Evolutionary conservation across 2,113 vertebrate species (phyloP).

Genomic region (Rhynchopsitta pachyrhyncha): DNA sequence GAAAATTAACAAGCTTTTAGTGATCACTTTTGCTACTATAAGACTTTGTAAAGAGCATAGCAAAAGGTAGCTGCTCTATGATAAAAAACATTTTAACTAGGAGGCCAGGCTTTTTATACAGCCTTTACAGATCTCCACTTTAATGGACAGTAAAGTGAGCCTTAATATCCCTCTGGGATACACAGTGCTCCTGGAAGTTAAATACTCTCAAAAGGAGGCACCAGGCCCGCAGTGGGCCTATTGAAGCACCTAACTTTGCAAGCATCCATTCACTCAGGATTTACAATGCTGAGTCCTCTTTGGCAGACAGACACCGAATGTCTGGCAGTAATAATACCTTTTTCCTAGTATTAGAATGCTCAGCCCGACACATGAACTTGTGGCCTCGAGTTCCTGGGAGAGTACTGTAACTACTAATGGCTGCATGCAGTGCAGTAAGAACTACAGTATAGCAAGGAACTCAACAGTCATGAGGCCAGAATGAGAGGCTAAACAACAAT

Average conservation of each 20-base stretch:
- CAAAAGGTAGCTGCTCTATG: not conserved
- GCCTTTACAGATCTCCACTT: not conserved
- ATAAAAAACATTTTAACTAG: not conserved
- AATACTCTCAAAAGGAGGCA: not conserved
- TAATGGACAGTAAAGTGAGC: not conserved
- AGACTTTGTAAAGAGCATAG: not conserved
- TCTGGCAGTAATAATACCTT: not conserved
- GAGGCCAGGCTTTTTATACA: not conserved
- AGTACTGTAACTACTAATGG: not conserved
- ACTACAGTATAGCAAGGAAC: not conserved
- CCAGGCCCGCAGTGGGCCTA: not conserved
- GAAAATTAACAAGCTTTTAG: not conserved
- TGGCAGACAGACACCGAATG: not conserved
- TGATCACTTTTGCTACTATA: not conserved
- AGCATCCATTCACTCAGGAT: not conserved
- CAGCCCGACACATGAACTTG: not conserved
- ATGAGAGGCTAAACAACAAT: not conserved
- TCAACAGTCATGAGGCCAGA: not conserved
- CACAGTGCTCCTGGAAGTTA: not conserved
- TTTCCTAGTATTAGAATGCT: not conserved
- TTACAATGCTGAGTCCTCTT: not conserved
- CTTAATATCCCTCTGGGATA: not conserved
- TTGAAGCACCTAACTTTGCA: not conserved
- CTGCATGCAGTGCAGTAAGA: not conserved
- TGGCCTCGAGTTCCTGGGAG: not conserved